Percentiles rank a stretch among this genome's conserved stretches.
Conservation (phyloP, 2,113 vertebrate genomes). For the Mixornis gularis region DNA sequence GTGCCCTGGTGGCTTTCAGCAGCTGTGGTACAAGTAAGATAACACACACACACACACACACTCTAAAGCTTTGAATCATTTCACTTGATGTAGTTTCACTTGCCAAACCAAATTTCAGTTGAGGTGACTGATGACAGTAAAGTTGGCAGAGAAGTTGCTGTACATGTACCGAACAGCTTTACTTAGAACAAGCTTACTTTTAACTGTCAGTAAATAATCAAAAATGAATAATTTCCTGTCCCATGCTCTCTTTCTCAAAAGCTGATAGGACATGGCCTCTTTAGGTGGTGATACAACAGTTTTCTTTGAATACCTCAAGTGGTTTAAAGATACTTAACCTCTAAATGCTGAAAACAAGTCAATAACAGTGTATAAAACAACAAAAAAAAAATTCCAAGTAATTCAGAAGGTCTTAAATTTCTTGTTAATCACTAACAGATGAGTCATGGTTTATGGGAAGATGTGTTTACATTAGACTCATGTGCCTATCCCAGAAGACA, state of each 20-base stretch:
- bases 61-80: conserved; percentile 31
- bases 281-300: neutral
- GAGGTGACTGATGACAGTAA: neutral
- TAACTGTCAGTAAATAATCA: neutral
- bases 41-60: neutral
- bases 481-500: neutral
- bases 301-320: neutral
- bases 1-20: neutral
- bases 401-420: neutral
- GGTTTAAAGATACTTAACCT: neutral
- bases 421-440: neutral
- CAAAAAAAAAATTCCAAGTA: neutral
- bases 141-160: neutral
- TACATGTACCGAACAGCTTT: neutral
- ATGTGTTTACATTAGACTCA: neutral
- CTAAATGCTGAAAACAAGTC: neutral
- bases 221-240: neutral
- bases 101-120: neutral
- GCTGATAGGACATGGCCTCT: neutral
- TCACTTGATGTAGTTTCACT: conserved; percentile 16
- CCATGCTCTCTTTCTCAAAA: neutral
- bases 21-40: neutral
- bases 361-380: neutral
- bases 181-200: neutral
- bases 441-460: neutral